Conservation (phyloP, 2,113 vertebrate species). For the Meles meles region DNA sequence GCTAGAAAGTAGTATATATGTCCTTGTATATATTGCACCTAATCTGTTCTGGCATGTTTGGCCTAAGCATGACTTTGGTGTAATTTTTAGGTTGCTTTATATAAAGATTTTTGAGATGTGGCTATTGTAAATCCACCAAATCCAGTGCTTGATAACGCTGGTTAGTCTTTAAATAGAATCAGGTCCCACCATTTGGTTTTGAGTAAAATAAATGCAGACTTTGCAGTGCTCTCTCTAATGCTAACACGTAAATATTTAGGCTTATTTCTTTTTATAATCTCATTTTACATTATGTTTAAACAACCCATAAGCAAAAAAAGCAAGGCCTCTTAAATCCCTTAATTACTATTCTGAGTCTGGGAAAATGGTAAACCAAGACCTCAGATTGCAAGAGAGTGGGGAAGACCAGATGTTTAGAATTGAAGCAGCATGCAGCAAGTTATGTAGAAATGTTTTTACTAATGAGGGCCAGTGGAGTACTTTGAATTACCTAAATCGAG, state of each 20-base stretch:
- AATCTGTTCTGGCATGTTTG: not conserved
- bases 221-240: conserved; percentile 4
- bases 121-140: not conserved
- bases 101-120: not conserved
- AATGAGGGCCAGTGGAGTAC: no score
- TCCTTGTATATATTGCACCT: not conserved
- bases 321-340: not conserved
- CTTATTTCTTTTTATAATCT: not conserved
- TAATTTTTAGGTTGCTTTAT: not conserved
- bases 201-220: not conserved
- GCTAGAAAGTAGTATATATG: not conserved
- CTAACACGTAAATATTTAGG: not conserved
- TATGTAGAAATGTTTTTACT: not conserved
- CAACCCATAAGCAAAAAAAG: not conserved
- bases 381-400: not conserved
- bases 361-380: not conserved
- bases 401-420: not conserved
- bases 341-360: not conserved
- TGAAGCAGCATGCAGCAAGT: not conserved
- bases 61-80: not conserved
- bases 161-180: conserved; percentile 7
- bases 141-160: not conserved
- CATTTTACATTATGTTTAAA: not conserved
- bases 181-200: conserved; percentile 5
- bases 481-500: not conserved